Percentiles rank a stretch among this genome's conserved stretches.
Evolutionary conservation across 2,113 vertebrate species (phyloP).

Genomic region (Xyrauchen texanus): DNA sequence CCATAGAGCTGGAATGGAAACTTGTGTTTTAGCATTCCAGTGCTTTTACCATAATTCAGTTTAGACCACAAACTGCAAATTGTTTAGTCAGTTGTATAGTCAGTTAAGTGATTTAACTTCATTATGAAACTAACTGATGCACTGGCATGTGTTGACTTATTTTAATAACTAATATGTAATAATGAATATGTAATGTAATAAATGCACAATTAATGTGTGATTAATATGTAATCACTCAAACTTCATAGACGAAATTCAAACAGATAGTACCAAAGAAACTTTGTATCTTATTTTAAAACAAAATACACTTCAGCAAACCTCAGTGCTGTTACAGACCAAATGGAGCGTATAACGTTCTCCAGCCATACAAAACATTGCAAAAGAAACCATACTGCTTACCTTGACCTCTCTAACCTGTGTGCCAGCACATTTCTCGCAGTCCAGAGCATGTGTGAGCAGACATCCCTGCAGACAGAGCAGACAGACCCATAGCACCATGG

Average conservation of each 20-base stretch:
- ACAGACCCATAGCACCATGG: constrained; percentile 69
- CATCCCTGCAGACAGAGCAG: constrained; percentile 72
- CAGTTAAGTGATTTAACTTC: not conserved
- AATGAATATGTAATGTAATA: not conserved
- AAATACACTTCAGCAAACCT: too few species aligned
- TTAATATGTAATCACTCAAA: too few species aligned
- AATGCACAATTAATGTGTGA: not conserved
- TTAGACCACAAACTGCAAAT: constrained; percentile 3
- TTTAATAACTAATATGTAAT: not conserved
- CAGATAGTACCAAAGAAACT: too few species aligned
- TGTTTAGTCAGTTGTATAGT: not conserved
- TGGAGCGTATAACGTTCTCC: too few species aligned
- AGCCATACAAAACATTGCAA: not conserved
- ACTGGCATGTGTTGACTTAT: not conserved
- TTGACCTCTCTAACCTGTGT: constrained; percentile 61
- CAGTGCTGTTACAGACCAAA: too few species aligned
- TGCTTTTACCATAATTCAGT: not conserved
- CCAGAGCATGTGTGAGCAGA: constrained; percentile 70
- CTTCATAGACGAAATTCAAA: too few species aligned
- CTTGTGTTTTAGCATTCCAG: constrained; percentile 24
- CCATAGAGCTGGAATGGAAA: constrained; percentile 26
- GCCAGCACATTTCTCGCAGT: constrained; percentile 51
- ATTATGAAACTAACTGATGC: not conserved
- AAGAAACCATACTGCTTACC: constrained; percentile 63
- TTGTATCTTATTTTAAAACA: too few species aligned